Percentiles rank a stretch among this genome's conserved stretches.
Evolutionary conservation across 2,888 invertebrate genomes (phyloP).

Genomic region (Sphinx pinastri): DNA sequence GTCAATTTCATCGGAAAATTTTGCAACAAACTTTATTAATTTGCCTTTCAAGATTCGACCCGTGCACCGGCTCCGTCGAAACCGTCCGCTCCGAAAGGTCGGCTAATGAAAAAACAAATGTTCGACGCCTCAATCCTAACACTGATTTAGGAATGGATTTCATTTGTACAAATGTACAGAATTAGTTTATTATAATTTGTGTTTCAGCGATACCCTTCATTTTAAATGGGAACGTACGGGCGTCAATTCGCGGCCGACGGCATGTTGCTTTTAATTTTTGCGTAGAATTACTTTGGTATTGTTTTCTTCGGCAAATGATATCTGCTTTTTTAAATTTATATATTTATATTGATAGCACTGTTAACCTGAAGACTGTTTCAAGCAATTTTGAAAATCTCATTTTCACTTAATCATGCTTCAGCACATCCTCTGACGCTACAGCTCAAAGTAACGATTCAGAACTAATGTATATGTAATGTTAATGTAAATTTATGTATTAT

Average conservation of each 20-base stretch:
- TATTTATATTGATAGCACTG: too few species aligned
- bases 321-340: too few species aligned
- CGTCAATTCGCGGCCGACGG: not conserved
- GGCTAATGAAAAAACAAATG: constrained; percentile 65
- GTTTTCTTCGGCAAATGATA: too few species aligned
- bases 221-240: constrained; percentile 40
- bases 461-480: too few species aligned
- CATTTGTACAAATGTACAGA: constrained; percentile 56
- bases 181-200: constrained; percentile 61
- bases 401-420: too few species aligned
- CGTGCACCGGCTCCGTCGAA: constrained; percentile 31
- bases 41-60: constrained; percentile 38
- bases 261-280: not conserved
- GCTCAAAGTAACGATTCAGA: too few species aligned
- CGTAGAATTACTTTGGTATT: too few species aligned
- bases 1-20: constrained; percentile 27
- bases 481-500: too few species aligned
- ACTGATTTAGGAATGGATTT: constrained; percentile 58
- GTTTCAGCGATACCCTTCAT: constrained; percentile 43
- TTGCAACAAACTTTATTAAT: constrained; percentile 30
- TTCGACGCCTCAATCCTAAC: constrained; percentile 58
- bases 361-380: too few species aligned
- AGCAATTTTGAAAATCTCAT: too few species aligned
- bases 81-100: constrained; percentile 48
- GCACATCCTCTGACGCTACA: too few species aligned